Conservation (phyloP, 1,140 invertebrate genomes). For the Centruroides vittatus region DNA sequence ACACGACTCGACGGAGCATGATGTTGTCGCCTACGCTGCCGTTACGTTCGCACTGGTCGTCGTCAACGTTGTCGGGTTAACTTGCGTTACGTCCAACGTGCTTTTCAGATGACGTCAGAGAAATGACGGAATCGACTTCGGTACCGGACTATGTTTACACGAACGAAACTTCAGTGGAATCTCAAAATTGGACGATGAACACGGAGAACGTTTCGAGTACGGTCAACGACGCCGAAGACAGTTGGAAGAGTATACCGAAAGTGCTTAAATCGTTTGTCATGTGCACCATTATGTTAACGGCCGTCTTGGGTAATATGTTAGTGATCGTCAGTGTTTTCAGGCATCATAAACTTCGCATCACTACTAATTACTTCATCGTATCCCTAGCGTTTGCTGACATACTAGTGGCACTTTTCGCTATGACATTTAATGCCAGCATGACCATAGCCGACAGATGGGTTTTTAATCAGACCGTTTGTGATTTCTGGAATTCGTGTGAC, state of each 20-base stretch:
- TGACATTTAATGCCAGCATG: constrained; percentile 87
- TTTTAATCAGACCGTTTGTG: constrained; percentile 75
- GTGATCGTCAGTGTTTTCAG: constrained; percentile 69
- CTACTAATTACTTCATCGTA: constrained; percentile 91
- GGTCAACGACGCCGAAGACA: background rate
- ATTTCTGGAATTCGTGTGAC: constrained; percentile 89
- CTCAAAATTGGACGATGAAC: too few relatives aligned
- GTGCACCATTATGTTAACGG: constrained; percentile 42
- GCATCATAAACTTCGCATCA: constrained; percentile 67
- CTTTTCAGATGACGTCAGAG: too few relatives aligned
- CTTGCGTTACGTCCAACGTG: too few relatives aligned
- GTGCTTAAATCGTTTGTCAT: constrained; percentile 10
- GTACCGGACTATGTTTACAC: too few relatives aligned
- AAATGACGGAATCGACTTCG: too few relatives aligned
- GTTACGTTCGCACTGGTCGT: too few relatives aligned
- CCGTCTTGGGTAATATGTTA: constrained; percentile 66
- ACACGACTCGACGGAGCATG: too few relatives aligned
- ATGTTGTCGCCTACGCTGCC: too few relatives aligned
- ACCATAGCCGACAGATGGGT: constrained; percentile 67
- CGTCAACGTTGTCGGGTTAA: too few relatives aligned
- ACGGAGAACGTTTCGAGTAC: background rate
- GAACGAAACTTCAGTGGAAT: too few relatives aligned
- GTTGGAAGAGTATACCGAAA: background rate
- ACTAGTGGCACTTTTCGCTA: constrained; percentile 81
- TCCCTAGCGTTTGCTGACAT: constrained; percentile 72